Percentiles rank a stretch among this genome's conserved stretches.
Evolutionary conservation across 2,113 vertebrate species (phyloP).

Genomic region (Scytalopus superciliaris): DNA sequence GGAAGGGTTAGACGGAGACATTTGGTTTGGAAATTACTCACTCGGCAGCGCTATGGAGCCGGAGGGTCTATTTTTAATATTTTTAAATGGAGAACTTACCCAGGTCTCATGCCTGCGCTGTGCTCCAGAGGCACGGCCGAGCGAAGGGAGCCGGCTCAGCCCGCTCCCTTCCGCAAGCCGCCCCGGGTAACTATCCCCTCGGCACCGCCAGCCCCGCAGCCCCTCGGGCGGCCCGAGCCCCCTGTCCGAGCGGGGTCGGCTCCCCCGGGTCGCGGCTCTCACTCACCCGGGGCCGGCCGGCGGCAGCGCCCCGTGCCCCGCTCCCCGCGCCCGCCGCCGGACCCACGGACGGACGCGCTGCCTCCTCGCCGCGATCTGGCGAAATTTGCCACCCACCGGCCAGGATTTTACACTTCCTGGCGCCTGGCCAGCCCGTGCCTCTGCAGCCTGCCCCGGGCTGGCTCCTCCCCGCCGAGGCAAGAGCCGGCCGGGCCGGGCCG

Average conservation of each 20-base stretch:
- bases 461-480: slow-evolving; percentile 35
- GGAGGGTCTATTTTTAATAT: slow-evolving; percentile 15
- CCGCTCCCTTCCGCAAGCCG: not conserved
- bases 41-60: not conserved
- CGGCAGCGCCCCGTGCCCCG: not conserved
- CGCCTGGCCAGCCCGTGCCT: not conserved
- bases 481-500: not conserved
- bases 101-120: not conserved
- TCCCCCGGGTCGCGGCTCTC: not conserved
- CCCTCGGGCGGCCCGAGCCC: not conserved
- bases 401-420: not conserved
- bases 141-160: not conserved
- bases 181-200: not conserved
- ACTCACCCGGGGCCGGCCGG: not conserved
- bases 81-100: slow-evolving; percentile 6
- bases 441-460: not conserved
- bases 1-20: not conserved
- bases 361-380: not conserved
- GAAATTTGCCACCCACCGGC: not conserved
- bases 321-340: not conserved
- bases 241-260: not conserved
- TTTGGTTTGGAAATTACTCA: slow-evolving; percentile 47
- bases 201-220: not conserved
- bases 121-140: not conserved
- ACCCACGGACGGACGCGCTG: not conserved